phyloP scores from a whole-genome alignment of 2,797 vertebrate genomes.

The Crenuchus spilurus region DNA sequence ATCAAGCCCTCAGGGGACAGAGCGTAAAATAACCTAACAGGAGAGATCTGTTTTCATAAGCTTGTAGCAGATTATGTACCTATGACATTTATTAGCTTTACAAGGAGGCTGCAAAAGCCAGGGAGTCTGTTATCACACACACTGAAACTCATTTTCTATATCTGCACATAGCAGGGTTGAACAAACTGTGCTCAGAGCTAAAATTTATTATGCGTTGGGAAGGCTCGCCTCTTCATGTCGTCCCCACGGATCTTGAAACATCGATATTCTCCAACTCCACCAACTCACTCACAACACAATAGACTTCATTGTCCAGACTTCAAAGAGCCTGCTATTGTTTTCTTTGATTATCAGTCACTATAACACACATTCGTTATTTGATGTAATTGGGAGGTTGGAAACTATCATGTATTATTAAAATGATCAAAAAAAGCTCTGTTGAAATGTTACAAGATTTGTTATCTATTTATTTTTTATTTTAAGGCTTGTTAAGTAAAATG shows the following conservation, averaged over 20 bases:
- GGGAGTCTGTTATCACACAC: conserved; percentile 59
- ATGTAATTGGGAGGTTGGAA: conserved; percentile 64
- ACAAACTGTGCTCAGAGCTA: conserved; percentile 54
- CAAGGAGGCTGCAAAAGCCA: conserved; percentile 56
- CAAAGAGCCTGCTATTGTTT: conserved; percentile 67
- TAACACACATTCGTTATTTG: conserved; percentile 61
- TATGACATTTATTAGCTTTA: conserved; percentile 73
- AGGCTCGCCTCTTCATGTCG: conserved; percentile 53
- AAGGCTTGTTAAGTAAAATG: not conserved
- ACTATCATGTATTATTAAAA: conserved; percentile 61
- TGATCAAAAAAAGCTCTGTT: conserved; percentile 21
- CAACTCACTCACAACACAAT: conserved; percentile 67
- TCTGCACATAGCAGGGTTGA: conserved; percentile 58
- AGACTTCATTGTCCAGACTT: conserved; percentile 74
- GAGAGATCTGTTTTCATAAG: conserved; percentile 72
- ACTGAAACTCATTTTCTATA: conserved; percentile 50
- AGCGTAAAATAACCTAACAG: conserved; percentile 68
- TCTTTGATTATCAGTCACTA: conserved; percentile 66
- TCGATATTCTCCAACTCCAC: conserved; percentile 76
- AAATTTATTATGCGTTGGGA: conserved; percentile 61
- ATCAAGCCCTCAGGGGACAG: conserved; percentile 66
- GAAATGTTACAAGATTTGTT: conserved; percentile 7
- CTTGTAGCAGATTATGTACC: conserved; percentile 72
- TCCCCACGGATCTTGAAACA: conserved; percentile 70
- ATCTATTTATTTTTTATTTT: conserved; percentile 11